Base-by-base conservation (phyloP, 2,888 invertebrate species). In the Sarcophaga carnaria region DNA sequence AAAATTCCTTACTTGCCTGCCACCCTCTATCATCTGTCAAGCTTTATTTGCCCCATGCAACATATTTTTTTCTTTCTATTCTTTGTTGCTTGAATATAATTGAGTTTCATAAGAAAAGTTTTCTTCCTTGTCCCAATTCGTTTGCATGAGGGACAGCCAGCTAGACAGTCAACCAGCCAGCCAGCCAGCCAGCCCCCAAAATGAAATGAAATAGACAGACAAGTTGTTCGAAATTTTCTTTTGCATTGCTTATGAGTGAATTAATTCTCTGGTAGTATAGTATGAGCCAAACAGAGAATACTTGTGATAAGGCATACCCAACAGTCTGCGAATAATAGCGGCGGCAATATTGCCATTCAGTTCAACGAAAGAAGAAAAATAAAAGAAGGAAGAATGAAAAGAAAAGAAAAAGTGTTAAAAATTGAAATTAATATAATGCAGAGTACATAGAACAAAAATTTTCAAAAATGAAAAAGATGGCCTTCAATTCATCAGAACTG, bases 71-170 rank as follows among this genome's bases (percentile, higher is more conserved):
- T 90, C 91, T 90, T 6, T 14, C 90, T 14, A 91, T 89, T 91
- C 90, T 90, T 90, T 90, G 90, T 90, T 90, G 8, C 37, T 37
- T 37, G 8, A 37, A 37, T 91, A 91, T 91, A 91, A 91, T 91
- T 91, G 90, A 91, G 91, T 91, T 91, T 88, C 88, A 89, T 89
- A 89, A 85, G 87, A 86, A 86, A 86, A 86, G 37, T 86, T 10
- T 59, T 67, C 11, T 59, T 45, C 59, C n/a, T 59, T 49, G 62
- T 54, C 54, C 17, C 54, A 54, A 17, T 54, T 54, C 17, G 54
- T 54, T 54, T 54, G 17, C 54, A 5, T 14, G 3, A 14, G 5
- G 12, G 12, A 0, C 54, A 14, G 4, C 17, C 6, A 14, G 17
- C 17, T 10, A 62, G 62, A n/a, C 62, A 62, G n/a, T 10, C 62